Evolutionary conservation across 2,113 vertebrate genomes (phyloP), one percentile per base, ranked within the genome.

Genomic region (Engraulis encrasicolus): DNA sequence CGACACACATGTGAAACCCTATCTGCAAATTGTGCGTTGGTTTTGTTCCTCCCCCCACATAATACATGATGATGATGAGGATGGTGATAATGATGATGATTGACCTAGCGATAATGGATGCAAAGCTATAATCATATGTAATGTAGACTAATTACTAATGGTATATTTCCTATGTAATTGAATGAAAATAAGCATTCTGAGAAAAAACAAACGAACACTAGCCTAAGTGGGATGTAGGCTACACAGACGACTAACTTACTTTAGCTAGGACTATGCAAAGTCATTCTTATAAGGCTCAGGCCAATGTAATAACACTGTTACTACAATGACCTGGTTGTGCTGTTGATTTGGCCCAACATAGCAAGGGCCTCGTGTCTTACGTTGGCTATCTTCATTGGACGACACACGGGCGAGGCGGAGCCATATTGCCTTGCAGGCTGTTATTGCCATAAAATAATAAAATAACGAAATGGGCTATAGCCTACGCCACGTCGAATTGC

Each of bases 1-100:
- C n/a, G 83, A 31, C 71, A 81, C 50, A 12, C 58, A n/a, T n/a
- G n/a, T n/a, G 66, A 31, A 86, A 81, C 80, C 49, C 78, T 84
- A 82, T 79, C 61, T 7, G 4, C 15, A 17, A 80, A 80, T 78
- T 80, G 45, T 74, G 50, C 27, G 71, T 38, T 50, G 49, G 58
- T 81, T 34, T 79, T 66, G 18, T 20, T 50, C 52, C 85, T 18
- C n/a, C n/a, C n/a, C n/a, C n/a, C n/a, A n/a, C n/a, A n/a, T n/a
- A n/a, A n/a, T n/a, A 85, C 37, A 40, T 81, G 14, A 82, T 78
- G 14, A 85, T 78, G 23, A 84, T 81, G 20, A 49, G 37, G 18
- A 50, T 74, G 18, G 78, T 78, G n/a, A 27, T n/a, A 23, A n/a
- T 52, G 78, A 50, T 61, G 20, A 19, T 52, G 34, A 50, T 83